Conservation (phyloP, 2,797 vertebrate species). For the Champsocephalus esox region DNA sequence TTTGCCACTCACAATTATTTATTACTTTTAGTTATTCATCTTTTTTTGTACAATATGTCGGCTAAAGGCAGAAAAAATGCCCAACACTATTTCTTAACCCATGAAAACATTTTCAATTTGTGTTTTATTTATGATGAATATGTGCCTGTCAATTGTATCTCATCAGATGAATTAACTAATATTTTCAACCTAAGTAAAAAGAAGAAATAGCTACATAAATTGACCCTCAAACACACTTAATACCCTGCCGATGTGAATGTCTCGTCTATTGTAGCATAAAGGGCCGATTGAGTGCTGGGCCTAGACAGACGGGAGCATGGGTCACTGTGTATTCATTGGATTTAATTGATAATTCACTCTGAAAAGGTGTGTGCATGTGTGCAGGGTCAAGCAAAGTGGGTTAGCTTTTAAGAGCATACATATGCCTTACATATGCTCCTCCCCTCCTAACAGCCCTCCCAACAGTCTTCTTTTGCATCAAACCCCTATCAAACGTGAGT, state of each 20-base stretch:
- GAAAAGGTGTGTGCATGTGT: slow-evolving; percentile 31
- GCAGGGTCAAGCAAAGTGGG: slow-evolving; percentile 55
- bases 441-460: slow-evolving; percentile 41
- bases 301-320: slow-evolving; percentile 6
- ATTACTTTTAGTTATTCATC: neutral
- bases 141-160: neutral
- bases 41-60: neutral
- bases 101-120: no score
- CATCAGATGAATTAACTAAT: neutral
- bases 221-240: neutral
- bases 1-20: neutral
- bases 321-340: slow-evolving; percentile 23
- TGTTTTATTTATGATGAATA: neutral
- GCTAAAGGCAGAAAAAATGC: no score
- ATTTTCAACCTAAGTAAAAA: neutral
- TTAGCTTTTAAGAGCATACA: slow-evolving; percentile 51
- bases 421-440: slow-evolving; percentile 52
- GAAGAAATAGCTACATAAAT: neutral
- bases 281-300: neutral
- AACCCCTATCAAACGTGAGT: slow-evolving; percentile 1
- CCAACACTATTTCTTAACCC: no score
- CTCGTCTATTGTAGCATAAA: slow-evolving; percentile 2
- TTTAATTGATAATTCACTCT: slow-evolving; percentile 46
- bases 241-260: neutral
- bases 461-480: slow-evolving; percentile 54